These are phyloP conservation scores for Ips typographus DNA, from an alignment of 1,140 invertebrate species.

Conservation along the genomic window DNA sequence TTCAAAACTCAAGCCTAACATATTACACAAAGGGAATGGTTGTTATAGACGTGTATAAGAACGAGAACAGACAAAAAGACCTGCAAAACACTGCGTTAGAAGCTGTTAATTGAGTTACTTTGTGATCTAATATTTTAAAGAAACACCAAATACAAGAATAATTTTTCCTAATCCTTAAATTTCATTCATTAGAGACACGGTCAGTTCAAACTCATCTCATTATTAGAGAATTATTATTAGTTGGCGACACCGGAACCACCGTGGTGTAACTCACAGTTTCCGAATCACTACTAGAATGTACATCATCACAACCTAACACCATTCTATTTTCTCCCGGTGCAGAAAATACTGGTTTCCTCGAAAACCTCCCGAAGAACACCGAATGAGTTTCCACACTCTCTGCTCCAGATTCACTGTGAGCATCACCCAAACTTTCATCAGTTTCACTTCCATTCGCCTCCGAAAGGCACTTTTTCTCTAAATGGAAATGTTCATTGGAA, in stretches of 20 bases:
- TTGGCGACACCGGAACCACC: slow-evolving; percentile 45
- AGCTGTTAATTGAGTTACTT: background rate
- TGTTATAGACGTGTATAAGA: too few species aligned
- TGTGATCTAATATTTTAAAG: too few species aligned
- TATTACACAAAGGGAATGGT: too few species aligned
- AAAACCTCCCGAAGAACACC: slow-evolving; percentile 71
- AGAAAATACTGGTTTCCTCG: slow-evolving; percentile 46
- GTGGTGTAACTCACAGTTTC: slow-evolving; percentile 57
- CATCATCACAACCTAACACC: slow-evolving; percentile 33
- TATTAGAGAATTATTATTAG: slow-evolving; percentile 14
- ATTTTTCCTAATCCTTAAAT: background rate
- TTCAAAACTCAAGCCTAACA: too few species aligned
- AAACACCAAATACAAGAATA: too few species aligned
- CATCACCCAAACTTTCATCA: slow-evolving; percentile 71
- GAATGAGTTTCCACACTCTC: slow-evolving; percentile 83
- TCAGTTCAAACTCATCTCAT: slow-evolving; percentile 6
- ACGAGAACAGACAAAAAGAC: background rate
- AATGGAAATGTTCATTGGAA: slow-evolving; percentile 56
- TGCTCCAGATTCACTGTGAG: slow-evolving; percentile 78
- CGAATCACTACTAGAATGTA: slow-evolving; percentile 50
- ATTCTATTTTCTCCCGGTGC: slow-evolving; percentile 35
- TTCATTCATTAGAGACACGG: background rate
- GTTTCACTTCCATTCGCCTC: slow-evolving; percentile 62
- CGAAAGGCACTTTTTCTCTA: background rate
- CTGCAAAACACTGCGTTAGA: background rate